Base-by-base conservation (phyloP, 2,113 vertebrate species). In the Spilogale gracilis region DNA sequence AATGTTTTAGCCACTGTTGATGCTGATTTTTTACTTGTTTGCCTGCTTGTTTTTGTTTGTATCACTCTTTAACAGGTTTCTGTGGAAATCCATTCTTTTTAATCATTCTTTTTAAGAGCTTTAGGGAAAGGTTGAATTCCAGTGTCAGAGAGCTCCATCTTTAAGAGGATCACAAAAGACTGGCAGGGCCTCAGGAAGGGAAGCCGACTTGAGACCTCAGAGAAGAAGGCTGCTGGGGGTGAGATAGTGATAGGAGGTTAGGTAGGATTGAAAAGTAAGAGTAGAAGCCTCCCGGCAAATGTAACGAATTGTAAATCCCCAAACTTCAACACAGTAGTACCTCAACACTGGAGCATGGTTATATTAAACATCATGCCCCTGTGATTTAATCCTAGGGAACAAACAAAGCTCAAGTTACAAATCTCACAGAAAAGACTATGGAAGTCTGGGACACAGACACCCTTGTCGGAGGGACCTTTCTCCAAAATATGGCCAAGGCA, bases 241-340 rank as follows among this genome's bases (percentile, higher is more conserved):
- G 6, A 4, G 48, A 18, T 52, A n/a, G 65, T 56, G 45, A 60
- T 11, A 27, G 16, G 16, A 89, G 56, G 69, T 67, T 7, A 63
- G 45, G 32, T 84, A 54, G 43, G 43, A 67, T 79, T 73, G 79
- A 76, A 45, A 65, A 67, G 82, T 63, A 27, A 58, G 17, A 12
- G 73, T 63, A 93, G 13, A 63, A 56, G 48, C 9, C 45, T 74
- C 21, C 52, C 54, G 45, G 50, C 18, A 45, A 92, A 60, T 9
- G n/a, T 32, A 92, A 23, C 30, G 6, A 73, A 38, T 91, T 93
- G 88, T 71, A 97, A 95, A 71, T 18, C 11, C 79, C 88, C 86
- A 81, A 21, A 76, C 43, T 96, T 79, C 80, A 91, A 91, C 65
- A 48, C 84, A 58, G 63, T 43, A 87, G 45, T 45, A 89, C 63